These are phyloP conservation scores for Drosophila birchii DNA, from an alignment of 2,888 invertebrate species.

Conservation along the genomic window DNA sequence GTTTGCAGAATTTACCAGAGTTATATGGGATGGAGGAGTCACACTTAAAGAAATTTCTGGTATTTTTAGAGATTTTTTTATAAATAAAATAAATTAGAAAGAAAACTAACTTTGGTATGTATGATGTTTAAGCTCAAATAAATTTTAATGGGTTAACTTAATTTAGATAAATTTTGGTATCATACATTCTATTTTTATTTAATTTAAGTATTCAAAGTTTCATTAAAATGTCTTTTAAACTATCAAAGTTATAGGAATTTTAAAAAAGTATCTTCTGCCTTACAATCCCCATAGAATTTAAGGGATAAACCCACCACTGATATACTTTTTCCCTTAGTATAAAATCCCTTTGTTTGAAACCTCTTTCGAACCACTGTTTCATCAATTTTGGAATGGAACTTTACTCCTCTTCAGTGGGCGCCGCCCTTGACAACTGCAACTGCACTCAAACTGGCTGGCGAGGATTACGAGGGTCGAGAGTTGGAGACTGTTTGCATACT, in stretches of 20 bases:
- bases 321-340: neutral
- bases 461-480: constrained; percentile 17
- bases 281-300: neutral
- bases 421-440: constrained; percentile 33
- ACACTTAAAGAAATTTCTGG: neutral
- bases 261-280: neutral
- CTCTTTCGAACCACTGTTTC: constrained; percentile 10
- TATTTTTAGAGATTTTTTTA: no score
- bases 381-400: constrained; percentile 32
- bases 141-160: neutral
- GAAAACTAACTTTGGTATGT: neutral
- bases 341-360: neutral
- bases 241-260: neutral
- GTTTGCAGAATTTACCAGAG: neutral
- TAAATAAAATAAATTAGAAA: neutral
- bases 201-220: neutral
- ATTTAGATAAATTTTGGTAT: neutral
- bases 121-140: neutral
- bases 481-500: constrained; percentile 34
- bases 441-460: constrained; percentile 13
- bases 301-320: fast-evolving
- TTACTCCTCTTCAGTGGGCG: constrained; percentile 32
- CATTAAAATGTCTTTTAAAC: neutral
- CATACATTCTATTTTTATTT: neutral
- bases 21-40: neutral